These are phyloP conservation scores for Spheniscus mendiculus DNA, from an alignment of 2,113 vertebrate species.

Conservation along the genomic window DNA sequence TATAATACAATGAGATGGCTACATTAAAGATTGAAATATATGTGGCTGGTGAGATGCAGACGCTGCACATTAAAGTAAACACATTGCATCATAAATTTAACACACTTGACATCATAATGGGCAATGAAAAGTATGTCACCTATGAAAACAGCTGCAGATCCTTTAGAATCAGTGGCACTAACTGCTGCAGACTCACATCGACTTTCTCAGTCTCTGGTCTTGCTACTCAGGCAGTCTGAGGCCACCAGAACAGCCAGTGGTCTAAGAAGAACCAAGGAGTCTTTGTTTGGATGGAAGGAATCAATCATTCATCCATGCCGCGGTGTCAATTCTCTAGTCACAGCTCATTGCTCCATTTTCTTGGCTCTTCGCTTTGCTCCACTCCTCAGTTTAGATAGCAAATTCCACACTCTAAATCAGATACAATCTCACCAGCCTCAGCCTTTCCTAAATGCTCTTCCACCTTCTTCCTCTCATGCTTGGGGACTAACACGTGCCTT, in stretches of 20 bases:
- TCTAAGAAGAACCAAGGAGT: not conserved
- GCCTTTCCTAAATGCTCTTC: not conserved
- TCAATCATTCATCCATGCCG: not conserved
- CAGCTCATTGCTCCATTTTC: not conserved
- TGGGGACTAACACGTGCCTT: not conserved
- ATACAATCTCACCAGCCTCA: not conserved
- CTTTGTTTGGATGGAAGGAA: not conserved
- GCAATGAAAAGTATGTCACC: slow-evolving; percentile 27
- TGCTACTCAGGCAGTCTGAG: not conserved
- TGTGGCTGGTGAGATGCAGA: slow-evolving; percentile 34
- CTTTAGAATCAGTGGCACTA: not conserved
- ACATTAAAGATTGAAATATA: slow-evolving; percentile 53
- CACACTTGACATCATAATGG: slow-evolving; percentile 21
- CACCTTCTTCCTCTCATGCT: not conserved
- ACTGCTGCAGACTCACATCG: not conserved
- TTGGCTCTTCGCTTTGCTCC: not conserved
- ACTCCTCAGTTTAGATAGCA: not conserved
- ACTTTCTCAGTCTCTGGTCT: not conserved
- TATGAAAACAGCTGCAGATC: slow-evolving; percentile 14
- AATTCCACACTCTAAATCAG: not conserved
- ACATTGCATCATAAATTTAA: slow-evolving; percentile 37
- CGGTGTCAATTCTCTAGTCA: not conserved
- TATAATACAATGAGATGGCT: slow-evolving; percentile 20
- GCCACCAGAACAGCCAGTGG: not conserved
- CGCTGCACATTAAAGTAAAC: slow-evolving; percentile 40